phyloP scores from a whole-genome alignment of 2,797 vertebrate genomes.

The Moxostoma hubbsi region DNA sequence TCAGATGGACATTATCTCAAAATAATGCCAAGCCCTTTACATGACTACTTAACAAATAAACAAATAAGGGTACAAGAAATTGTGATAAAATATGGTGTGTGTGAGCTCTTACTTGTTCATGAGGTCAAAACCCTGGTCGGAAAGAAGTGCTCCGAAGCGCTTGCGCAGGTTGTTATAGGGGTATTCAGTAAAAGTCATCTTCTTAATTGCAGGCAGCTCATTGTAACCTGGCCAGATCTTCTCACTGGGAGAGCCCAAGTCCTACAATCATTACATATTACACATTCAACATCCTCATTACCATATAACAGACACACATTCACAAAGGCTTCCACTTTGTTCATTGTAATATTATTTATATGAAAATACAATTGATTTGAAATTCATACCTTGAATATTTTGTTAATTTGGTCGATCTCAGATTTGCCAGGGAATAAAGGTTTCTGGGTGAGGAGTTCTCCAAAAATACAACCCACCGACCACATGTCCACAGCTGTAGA shows the following conservation, averaged over 20 bases:
- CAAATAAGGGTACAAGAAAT: too few species aligned
- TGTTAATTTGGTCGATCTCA: constrained; percentile 98
- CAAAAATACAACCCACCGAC: constrained; percentile 99
- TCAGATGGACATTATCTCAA: too few species aligned
- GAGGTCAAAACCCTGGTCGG: constrained; percentile 96
- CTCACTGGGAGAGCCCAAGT: constrained; percentile 95
- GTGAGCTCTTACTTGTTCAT: constrained; percentile 92
- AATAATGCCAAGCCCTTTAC: too few species aligned
- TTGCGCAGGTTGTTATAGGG: constrained; percentile 98
- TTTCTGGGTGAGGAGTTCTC: constrained; percentile 96
- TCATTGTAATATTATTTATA: too few species aligned
- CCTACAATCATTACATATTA: constrained; percentile 71
- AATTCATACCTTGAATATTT: constrained; percentile 92
- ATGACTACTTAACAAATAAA: constrained; percentile 79
- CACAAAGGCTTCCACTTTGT: too few species aligned
- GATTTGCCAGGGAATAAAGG: constrained; percentile 97
- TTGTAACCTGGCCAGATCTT: constrained; percentile 98
- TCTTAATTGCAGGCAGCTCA: constrained; percentile 95
- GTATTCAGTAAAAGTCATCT: constrained; percentile 97
- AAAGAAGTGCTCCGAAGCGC: constrained; percentile 93
- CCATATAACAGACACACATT: background rate
- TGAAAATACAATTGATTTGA: background rate
- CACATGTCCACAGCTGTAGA: constrained; percentile 99
- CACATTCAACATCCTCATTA: constrained; percentile 9
- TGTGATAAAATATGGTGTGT: background rate